These are phyloP conservation scores for Clupea harengus DNA, from an alignment of 2,113 vertebrate genomes.

Conservation along the genomic window DNA sequence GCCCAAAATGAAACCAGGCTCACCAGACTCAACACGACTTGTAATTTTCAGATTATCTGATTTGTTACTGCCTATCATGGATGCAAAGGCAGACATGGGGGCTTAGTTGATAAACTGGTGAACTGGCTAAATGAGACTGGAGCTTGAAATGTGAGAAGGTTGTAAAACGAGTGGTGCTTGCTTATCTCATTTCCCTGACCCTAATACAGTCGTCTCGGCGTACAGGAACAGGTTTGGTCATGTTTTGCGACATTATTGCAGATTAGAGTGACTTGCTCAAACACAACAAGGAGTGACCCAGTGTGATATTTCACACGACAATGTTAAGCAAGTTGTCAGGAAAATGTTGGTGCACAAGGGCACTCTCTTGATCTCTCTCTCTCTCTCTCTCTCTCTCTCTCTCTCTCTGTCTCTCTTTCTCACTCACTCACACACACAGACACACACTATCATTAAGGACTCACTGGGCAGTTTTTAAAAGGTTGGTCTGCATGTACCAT, in stretches of 20 bases:
- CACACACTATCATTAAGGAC: background rate
- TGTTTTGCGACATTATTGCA: conserved; percentile 16
- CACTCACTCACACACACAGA: background rate
- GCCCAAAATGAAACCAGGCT: conserved; percentile 17
- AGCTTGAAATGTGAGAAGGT: conserved; percentile 36
- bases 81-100: background rate
- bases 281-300: background rate
- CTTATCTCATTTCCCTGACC: conserved; percentile 16
- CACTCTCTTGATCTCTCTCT: too few relatives aligned
- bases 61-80: background rate
- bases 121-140: background rate
- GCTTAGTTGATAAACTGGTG: background rate
- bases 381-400: too few relatives aligned
- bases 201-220: background rate
- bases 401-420: too few relatives aligned
- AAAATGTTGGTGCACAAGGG: background rate
- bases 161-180: conserved; percentile 31
- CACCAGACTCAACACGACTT: conserved; percentile 36
- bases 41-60: conserved; percentile 44
- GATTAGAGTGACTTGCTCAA: conserved; percentile 25
- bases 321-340: background rate
- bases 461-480: conserved; percentile 35
- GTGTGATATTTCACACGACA: background rate
- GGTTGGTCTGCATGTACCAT: conserved; percentile 19
- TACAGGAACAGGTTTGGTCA: conserved; percentile 8